Conservation (phyloP, 2,888 invertebrate genomes). For the Rhagonycha fulva region DNA sequence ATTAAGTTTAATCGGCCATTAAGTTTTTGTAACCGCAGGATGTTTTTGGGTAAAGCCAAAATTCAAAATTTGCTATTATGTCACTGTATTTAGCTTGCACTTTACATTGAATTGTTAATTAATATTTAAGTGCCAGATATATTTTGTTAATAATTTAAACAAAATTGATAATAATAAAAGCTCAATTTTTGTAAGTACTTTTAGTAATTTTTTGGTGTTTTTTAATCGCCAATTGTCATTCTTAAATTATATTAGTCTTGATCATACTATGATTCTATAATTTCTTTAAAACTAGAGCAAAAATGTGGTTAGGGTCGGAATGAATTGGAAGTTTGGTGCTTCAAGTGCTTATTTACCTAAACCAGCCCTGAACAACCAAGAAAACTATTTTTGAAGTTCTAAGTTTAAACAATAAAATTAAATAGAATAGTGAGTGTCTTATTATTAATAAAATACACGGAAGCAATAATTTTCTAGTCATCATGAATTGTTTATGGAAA, state of each 20-base stretch:
- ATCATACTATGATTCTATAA: neutral
- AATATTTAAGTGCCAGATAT: neutral
- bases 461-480: slow-evolving; percentile 3
- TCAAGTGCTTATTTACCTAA: neutral
- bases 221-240: neutral
- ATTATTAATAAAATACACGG: neutral
- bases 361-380: neutral
- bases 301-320: neutral
- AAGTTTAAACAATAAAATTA: neutral
- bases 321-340: neutral
- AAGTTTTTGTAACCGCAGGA: neutral
- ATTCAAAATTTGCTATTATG: neutral
- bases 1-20: neutral
- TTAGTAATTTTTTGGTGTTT: neutral
- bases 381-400: neutral
- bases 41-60: neutral
- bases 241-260: neutral
- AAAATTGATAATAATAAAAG: neutral
- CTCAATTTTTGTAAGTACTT: neutral
- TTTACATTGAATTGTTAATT: neutral
- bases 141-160: neutral
- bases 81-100: neutral
- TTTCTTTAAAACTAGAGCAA: neutral
- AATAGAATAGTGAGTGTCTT: neutral
- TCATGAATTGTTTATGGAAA: neutral